phyloP scores from a whole-genome alignment of 2,797 vertebrate genomes.

The Sarcoramphus papa region DNA sequence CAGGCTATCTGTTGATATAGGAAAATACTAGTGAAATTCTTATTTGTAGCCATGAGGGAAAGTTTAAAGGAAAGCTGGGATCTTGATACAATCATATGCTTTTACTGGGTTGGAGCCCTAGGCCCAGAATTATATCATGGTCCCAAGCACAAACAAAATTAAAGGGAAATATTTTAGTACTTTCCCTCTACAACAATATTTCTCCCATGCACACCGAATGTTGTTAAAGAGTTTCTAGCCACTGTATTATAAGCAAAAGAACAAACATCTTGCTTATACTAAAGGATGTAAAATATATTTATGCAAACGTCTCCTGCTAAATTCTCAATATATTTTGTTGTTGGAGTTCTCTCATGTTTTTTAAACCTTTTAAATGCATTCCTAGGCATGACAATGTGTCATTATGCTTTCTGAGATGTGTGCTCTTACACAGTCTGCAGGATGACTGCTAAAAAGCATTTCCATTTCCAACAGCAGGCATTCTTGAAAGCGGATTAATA shows the following conservation, averaged over 20 bases:
- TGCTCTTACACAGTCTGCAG: not conserved
- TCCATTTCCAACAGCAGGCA: slow-evolving; percentile 27
- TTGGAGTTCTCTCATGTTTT: not conserved
- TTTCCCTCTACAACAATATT: not conserved
- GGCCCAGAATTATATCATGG: not conserved
- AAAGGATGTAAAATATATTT: not conserved
- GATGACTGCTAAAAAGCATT: slow-evolving; percentile 39
- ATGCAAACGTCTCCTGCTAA: not conserved
- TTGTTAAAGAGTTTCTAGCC: not conserved
- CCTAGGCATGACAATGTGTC: not conserved
- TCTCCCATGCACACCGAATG: not conserved
- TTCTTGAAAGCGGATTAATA: slow-evolving; percentile 54
- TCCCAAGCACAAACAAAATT: slow-evolving; percentile 27
- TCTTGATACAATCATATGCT: slow-evolving; percentile 9
- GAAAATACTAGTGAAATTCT: slow-evolving; percentile 47
- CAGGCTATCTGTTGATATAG: slow-evolving; percentile 39
- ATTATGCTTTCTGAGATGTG: not conserved
- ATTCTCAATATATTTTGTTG: slow-evolving; percentile 10
- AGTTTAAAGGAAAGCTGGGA: not conserved
- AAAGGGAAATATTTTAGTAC: slow-evolving; percentile 16
- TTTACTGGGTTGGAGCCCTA: not conserved
- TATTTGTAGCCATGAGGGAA: slow-evolving; percentile 31
- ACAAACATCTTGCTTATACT: not conserved
- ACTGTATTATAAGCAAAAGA: not conserved
- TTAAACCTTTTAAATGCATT: slow-evolving; percentile 6